A percentile compares a stretch with the other conserved stretches of the same genome.
Conservation (phyloP, 35 echinoderm and acorn worm genomes). For the Ophiothrix spiculata region DNA sequence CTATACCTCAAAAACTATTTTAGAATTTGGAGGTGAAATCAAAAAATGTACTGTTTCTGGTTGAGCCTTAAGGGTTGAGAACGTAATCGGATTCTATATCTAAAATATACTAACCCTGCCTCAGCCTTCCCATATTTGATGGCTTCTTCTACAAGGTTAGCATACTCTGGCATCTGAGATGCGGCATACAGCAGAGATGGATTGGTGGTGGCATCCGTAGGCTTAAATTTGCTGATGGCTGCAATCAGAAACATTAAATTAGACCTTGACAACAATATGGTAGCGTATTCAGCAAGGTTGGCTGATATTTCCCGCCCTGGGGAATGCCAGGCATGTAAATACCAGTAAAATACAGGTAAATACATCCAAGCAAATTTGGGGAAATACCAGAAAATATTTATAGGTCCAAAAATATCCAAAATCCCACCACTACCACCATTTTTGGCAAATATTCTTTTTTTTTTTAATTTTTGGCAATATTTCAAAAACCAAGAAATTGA, state of each 20-base stretch:
- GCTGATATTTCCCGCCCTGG: neutral
- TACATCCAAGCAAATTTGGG: neutral
- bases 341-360: neutral
- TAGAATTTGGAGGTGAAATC: too few relatives aligned
- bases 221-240: slow-evolving; percentile 80
- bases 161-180: slow-evolving; percentile 51
- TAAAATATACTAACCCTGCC: slow-evolving; percentile 36
- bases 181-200: slow-evolving; percentile 77
- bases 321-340: neutral
- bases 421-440: too few relatives aligned
- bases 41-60: too few relatives aligned
- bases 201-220: slow-evolving; percentile 88
- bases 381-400: too few relatives aligned
- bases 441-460: too few relatives aligned
- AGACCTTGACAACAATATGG: neutral
- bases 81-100: too few relatives aligned
- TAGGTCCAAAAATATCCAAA: too few relatives aligned
- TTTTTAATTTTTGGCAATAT: too few relatives aligned
- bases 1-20: too few relatives aligned
- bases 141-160: slow-evolving; percentile 43
- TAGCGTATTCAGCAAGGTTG: neutral
- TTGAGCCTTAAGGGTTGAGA: too few relatives aligned
- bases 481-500: too few relatives aligned
- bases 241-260: neutral
- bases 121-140: slow-evolving; percentile 53